Evolutionary conservation across 2,888 invertebrate species (phyloP).

Genomic region (Pomacea canaliculata): DNA sequence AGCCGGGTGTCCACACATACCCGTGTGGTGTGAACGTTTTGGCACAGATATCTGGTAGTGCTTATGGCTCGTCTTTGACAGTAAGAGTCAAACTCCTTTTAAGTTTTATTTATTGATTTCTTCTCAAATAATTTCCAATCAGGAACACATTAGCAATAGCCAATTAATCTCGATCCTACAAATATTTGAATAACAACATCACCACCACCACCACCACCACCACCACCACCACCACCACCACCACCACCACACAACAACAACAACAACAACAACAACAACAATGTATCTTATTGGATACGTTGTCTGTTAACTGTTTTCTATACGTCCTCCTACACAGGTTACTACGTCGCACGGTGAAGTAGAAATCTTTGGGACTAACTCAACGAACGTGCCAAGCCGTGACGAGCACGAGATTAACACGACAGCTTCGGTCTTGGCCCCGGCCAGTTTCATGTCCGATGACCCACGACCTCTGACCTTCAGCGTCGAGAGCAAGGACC

Average conservation of each 20-base stretch:
- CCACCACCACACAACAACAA: too few species aligned
- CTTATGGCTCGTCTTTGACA: slow-evolving; percentile 33
- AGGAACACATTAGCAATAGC: too few species aligned
- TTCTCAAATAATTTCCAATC: background rate
- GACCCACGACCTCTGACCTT: slow-evolving; percentile 44
- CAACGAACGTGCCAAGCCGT: slow-evolving; percentile 36
- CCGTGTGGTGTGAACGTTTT: slow-evolving; percentile 33
- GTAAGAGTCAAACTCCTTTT: slow-evolving; percentile 17
- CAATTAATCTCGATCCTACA: too few species aligned
- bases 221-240: too few species aligned
- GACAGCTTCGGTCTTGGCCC: slow-evolving; percentile 25
- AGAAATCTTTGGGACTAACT: slow-evolving; percentile 37
- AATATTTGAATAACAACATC: too few species aligned
- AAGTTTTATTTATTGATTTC: background rate
- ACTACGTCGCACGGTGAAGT: slow-evolving; percentile 25
- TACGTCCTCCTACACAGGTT: slow-evolving; percentile 27
- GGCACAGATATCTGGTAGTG: slow-evolving; percentile 34
- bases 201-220: too few species aligned
- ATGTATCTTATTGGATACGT: too few species aligned
- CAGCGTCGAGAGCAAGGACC: slow-evolving; percentile 27
- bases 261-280: too few species aligned
- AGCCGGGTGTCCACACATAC: slow-evolving; percentile 32
- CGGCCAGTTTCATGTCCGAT: slow-evolving; percentile 33
- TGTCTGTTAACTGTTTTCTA: too few species aligned
- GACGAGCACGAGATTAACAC: slow-evolving; percentile 33